Evolutionary conservation across 2,888 invertebrate genomes (phyloP).

Genomic region (Strigamia maritima): DNA sequence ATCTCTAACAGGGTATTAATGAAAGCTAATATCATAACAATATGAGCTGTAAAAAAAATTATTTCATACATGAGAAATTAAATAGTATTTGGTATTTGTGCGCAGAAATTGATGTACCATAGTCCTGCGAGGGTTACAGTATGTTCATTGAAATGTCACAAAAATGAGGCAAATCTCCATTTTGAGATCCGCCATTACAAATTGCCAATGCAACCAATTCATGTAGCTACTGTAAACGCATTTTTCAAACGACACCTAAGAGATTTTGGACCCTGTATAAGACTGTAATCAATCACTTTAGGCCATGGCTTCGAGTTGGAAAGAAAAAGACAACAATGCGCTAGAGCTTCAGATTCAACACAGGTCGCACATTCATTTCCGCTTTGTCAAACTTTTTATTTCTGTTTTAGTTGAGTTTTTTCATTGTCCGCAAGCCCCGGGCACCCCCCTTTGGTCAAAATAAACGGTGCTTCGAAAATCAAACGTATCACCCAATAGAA

Average conservation of each 20-base stretch:
- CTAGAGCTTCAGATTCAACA: background rate
- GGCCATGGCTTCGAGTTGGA: background rate
- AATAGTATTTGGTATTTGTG: too few relatives aligned
- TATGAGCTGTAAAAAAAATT: too few relatives aligned
- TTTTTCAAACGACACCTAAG: constrained; percentile 22
- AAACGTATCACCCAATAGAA: constrained; percentile 15
- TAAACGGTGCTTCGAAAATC: background rate
- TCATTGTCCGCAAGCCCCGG: background rate
- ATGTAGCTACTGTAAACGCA: background rate
- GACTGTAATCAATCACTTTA: constrained; percentile 11
- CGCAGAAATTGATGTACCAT: too few relatives aligned
- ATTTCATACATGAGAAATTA: too few relatives aligned
- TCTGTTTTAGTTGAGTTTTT: background rate
- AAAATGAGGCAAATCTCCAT: background rate
- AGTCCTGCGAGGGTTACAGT: too few relatives aligned
- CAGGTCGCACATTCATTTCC: background rate
- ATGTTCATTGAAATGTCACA: background rate
- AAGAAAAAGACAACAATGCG: background rate
- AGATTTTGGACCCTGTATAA: background rate
- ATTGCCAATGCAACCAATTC: constrained; percentile 13
- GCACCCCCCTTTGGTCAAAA: background rate
- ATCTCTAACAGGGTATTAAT: too few relatives aligned
- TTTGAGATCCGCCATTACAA: background rate
- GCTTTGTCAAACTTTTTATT: background rate
- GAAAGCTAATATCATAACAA: too few relatives aligned